Conservation (phyloP, 2,797 vertebrate species). For the Falco concolor region DNA sequence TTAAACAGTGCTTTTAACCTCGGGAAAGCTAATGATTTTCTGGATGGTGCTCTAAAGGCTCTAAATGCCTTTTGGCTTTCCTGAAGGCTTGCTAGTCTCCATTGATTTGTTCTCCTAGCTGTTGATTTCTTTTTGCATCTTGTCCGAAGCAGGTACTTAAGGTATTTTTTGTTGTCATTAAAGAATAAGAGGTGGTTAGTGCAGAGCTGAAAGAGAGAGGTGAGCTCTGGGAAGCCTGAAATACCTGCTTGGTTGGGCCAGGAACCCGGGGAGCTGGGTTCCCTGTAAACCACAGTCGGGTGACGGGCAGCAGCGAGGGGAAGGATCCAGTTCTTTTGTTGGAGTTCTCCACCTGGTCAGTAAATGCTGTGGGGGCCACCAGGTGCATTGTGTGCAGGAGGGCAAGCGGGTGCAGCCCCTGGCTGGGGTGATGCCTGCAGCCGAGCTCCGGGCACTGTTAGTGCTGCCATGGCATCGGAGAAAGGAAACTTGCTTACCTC, state of each 20-base stretch:
- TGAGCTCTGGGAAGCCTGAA: background rate
- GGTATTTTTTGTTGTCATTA: background rate
- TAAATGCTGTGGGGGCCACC: background rate
- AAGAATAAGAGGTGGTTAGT: background rate
- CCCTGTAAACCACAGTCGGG: accelerated
- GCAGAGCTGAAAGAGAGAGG: background rate
- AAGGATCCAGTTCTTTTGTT: background rate
- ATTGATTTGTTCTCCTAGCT: conserved; percentile 3
- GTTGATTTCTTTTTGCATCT: background rate
- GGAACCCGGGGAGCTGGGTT: accelerated
- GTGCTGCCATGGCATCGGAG: background rate
- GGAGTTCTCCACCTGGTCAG: background rate
- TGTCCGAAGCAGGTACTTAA: background rate
- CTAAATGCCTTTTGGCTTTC: conserved; percentile 34
- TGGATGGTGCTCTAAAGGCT: background rate
- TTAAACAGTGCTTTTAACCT: background rate
- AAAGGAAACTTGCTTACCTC: background rate
- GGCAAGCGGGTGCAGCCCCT: background rate
- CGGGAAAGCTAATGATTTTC: conserved; percentile 25
- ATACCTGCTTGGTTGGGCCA: background rate
- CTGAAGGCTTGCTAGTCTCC: background rate
- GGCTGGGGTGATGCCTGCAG: background rate
- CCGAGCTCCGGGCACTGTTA: background rate
- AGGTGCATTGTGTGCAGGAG: accelerated
- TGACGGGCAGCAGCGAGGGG: background rate